A percentile compares a stretch with the other conserved stretches of the same genome.
Evolutionary conservation across 2,888 invertebrate species (phyloP).

Genomic region (Colletes collaris): DNA sequence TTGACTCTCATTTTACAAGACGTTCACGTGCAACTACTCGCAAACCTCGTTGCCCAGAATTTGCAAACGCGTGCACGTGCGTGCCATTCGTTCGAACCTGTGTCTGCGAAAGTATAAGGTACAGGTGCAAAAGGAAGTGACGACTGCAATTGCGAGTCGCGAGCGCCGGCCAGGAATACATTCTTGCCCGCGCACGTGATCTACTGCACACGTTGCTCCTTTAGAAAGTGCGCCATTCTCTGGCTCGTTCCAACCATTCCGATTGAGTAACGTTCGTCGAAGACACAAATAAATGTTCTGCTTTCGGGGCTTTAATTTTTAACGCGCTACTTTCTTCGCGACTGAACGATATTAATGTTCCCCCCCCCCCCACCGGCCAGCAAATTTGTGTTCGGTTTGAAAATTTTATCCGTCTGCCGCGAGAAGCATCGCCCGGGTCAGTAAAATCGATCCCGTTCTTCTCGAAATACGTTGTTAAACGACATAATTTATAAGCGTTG

Average conservation of each 20-base stretch:
- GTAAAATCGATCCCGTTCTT: neutral
- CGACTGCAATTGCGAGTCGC: constrained; percentile 61
- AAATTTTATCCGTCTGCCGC: neutral
- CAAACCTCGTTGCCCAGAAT: constrained; percentile 60
- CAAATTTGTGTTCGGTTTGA: neutral
- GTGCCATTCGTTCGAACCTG: constrained; percentile 65
- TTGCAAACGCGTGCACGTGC: constrained; percentile 67
- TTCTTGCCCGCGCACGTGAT: constrained; percentile 53
- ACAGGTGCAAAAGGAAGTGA: constrained; percentile 61
- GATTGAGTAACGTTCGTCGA: constrained; percentile 19
- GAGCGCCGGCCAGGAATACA: constrained; percentile 50
- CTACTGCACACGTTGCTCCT: constrained; percentile 29
- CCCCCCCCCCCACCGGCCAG: neutral
- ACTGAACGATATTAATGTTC: neutral
- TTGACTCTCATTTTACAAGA: constrained; percentile 57
- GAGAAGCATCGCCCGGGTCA: no score
- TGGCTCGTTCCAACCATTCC: constrained; percentile 3
- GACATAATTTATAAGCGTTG: no score
- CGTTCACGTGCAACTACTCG: constrained; percentile 62
- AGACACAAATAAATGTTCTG: constrained; percentile 12
- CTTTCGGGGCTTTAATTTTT: constrained; percentile 12
- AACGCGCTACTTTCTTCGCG: neutral
- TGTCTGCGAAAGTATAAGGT: constrained; percentile 52
- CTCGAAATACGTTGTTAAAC: no score
- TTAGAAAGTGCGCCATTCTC: constrained; percentile 16